Evolutionary conservation across 2,888 invertebrate genomes (phyloP).

Genomic region (Drosophila nr. perissopoda): DNA sequence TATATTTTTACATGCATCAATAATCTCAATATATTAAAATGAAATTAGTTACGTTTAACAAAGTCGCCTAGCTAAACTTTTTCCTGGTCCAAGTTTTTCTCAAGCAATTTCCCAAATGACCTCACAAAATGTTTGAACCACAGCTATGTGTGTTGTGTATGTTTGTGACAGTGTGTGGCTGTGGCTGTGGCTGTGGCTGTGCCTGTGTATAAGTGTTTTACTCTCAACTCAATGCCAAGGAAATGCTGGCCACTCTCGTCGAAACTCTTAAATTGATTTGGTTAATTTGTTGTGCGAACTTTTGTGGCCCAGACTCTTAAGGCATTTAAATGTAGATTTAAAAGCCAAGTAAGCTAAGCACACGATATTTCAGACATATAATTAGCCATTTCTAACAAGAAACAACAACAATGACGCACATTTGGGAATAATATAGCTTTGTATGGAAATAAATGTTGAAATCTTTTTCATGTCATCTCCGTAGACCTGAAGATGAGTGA

Average conservation of each 20-base stretch:
- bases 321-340: conserved; percentile 45
- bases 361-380: conserved; percentile 27
- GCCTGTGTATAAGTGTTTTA: conserved; percentile 24
- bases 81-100: conserved; percentile 43
- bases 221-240: conserved; percentile 34
- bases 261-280: conserved; percentile 65
- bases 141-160: conserved; percentile 2
- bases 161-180: conserved; percentile 18
- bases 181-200: conserved; percentile 10
- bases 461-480: conserved; percentile 2
- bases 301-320: conserved; percentile 29
- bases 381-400: conserved; percentile 27
- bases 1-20: neutral
- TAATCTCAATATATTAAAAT: neutral
- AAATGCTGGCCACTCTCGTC: conserved; percentile 23
- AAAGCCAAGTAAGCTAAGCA: conserved; percentile 15
- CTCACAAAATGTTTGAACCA: conserved; percentile 47
- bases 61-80: conserved; percentile 51
- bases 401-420: conserved; percentile 14
- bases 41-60: conserved; percentile 33
- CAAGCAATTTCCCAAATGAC: conserved; percentile 55
- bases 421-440: conserved; percentile 10
- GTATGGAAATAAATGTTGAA: neutral
- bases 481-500: neutral
- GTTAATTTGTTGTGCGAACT: conserved; percentile 61